phyloP scores from a whole-genome alignment of 2,113 vertebrate species.

The Oxyura jamaicensis region DNA sequence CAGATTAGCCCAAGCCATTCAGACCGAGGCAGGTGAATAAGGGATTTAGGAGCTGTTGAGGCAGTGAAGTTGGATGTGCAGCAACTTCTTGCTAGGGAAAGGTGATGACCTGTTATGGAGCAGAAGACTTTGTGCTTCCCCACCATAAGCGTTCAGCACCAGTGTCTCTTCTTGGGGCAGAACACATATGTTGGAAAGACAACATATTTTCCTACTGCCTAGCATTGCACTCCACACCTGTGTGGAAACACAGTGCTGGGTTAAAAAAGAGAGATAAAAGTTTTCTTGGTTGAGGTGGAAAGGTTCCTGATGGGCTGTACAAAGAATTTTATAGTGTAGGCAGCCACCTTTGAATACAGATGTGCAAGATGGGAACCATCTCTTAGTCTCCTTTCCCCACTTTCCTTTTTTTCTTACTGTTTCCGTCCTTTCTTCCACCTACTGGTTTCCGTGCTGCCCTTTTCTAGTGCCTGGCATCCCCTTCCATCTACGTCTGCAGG shows the following conservation, averaged over 20 bases:
- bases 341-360: no score
- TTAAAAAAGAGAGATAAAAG: background rate
- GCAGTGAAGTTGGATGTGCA: background rate
- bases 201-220: background rate
- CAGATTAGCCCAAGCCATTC: background rate
- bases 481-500: rapidly evolving
- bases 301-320: background rate
- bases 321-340: background rate
- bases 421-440: background rate
- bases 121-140: background rate
- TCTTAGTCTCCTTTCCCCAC: background rate
- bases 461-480: background rate
- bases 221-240: background rate
- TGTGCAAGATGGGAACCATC: background rate
- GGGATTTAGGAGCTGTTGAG: background rate
- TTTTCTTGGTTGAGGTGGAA: background rate
- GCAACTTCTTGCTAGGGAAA: background rate
- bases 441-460: background rate
- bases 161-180: background rate
- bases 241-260: background rate
- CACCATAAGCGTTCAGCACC: background rate
- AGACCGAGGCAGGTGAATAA: background rate
- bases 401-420: background rate
- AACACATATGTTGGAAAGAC: background rate
- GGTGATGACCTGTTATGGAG: background rate